A percentile compares a stretch with the other conserved stretches of the same genome.
These are phyloP conservation scores for Agonopterix heracliana DNA, from an alignment of 2,888 invertebrate genomes.

Conservation along the genomic window DNA sequence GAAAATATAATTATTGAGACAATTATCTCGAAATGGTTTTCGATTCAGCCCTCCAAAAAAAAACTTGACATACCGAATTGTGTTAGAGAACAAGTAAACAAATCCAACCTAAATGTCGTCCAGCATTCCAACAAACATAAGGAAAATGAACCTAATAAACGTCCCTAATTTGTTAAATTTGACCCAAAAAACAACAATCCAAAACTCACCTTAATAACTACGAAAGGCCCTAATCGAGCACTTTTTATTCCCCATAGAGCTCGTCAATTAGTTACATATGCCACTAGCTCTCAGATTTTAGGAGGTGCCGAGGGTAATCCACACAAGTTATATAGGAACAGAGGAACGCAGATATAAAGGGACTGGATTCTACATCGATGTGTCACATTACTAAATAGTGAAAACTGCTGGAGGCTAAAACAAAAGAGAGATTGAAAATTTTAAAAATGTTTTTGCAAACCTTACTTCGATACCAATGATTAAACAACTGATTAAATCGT, in stretches of 20 bases:
- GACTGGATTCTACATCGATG: neutral
- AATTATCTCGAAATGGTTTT: no score
- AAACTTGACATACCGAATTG: no score
- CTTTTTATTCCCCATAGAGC: slow-evolving; percentile 58
- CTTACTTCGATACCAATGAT: no score
- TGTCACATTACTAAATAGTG: no score
- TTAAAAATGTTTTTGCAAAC: no score
- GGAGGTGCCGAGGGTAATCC: slow-evolving; percentile 48
- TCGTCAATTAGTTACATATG: slow-evolving; percentile 67
- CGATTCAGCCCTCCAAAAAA: no score
- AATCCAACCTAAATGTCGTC: neutral
- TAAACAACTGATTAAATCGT: no score
- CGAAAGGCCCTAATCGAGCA: slow-evolving; percentile 37
- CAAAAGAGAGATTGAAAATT: no score
- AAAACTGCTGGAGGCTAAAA: no score
- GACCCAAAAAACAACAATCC: slow-evolving; percentile 5
- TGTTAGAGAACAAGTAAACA: neutral
- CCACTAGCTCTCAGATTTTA: slow-evolving; percentile 50
- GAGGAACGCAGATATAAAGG: slow-evolving; percentile 11
- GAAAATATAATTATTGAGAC: no score
- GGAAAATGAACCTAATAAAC: neutral
- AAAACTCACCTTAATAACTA: neutral
- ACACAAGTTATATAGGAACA: slow-evolving; percentile 36
- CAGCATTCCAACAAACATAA: neutral
- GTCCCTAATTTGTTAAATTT: neutral